Base-by-base conservation (phyloP, 2,888 invertebrate genomes). In the Harpalus rubripes region DNA sequence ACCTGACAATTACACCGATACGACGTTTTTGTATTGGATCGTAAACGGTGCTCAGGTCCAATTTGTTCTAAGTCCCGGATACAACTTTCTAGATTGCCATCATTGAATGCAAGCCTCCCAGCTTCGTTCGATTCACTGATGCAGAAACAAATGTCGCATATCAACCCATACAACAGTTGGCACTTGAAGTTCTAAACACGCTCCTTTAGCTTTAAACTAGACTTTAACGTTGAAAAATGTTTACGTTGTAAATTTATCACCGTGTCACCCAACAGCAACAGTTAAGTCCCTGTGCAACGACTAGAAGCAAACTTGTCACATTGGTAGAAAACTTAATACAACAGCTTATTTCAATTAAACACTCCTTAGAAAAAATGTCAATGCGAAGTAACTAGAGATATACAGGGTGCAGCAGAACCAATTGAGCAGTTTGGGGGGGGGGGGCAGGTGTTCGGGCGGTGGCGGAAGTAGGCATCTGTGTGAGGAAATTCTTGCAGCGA, bases 151-250 rank as follows among this genome's bases (percentile, higher is more conserved):
- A 81, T 81, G 81, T 72, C 68, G n/a, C 58, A 58, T 81, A 72
- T 72, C 68, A 81, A 32, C 16, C 26, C n/a, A 26, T 78, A 84
- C 84, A 84, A 44, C 84, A 84, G 78, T 84, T 84, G 84, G 78
- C 84, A 78, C 72, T 83, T 61, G 83, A 63, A 83, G 78, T 78
- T 84, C 78, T 78, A 84, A 84, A 78, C 84, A 78, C 56, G 78
- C 84, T 76, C 76, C 65, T 84, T 84, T 84, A 78, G 78, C 84
- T 84, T 84, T 78, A 65, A 84, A 84, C 52, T 78, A 78, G 84
- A 84, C 84, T 84, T 78, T 84, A 76, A 84, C 84, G 84, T 76
- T 78, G 84, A 84, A 84, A 84, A 84, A 84, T 84, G 84, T 84
- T 84, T 84, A 84, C 63, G 65, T 32, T 63, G 84, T 63, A 78